Percentiles rank a stretch among this genome's conserved stretches.
Conservation (phyloP, 64 coral and sea anemone species). For the Acropora yongei region DNA sequence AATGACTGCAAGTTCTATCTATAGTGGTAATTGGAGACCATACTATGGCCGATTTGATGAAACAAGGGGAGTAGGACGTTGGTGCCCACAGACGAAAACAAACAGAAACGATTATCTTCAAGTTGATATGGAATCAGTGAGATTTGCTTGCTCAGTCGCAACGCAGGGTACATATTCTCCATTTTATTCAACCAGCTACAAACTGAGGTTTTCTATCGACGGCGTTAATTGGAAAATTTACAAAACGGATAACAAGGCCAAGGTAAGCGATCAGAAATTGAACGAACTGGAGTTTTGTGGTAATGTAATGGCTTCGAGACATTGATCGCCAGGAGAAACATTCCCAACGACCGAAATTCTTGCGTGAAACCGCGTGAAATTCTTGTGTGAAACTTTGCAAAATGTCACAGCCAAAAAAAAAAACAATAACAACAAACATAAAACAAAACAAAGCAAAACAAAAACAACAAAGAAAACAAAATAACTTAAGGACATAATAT, state of each 20-base stretch:
- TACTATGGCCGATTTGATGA: slow-evolving; percentile 15
- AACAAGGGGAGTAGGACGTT: not conserved
- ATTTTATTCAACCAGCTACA: slow-evolving; percentile 49
- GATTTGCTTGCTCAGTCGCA: slow-evolving; percentile 35
- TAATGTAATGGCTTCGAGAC: too few species aligned
- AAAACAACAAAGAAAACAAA: too few species aligned
- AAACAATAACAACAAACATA: too few species aligned
- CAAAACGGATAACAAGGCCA: not conserved
- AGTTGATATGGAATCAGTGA: slow-evolving; percentile 48
- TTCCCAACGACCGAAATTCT: too few species aligned
- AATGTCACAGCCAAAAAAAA: too few species aligned
- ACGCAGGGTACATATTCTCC: slow-evolving; percentile 5
- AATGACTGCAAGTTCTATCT: not conserved
- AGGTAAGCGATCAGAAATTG: not conserved
- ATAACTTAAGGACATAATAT: too few species aligned
- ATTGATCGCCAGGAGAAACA: too few species aligned
- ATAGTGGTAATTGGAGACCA: not conserved
- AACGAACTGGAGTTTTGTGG: too few species aligned
- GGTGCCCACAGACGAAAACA: not conserved
- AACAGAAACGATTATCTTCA: slow-evolving; percentile 25
- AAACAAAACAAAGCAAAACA: too few species aligned
- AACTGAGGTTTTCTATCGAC: slow-evolving; percentile 19
- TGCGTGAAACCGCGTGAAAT: too few species aligned
- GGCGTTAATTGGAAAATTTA: slow-evolving; percentile 20
- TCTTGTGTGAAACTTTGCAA: too few species aligned